Percentiles rank a stretch among this genome's conserved stretches.
These are phyloP conservation scores for Macrophya alboannulata DNA, from an alignment of 2,888 invertebrate genomes.

Conservation along the genomic window DNA sequence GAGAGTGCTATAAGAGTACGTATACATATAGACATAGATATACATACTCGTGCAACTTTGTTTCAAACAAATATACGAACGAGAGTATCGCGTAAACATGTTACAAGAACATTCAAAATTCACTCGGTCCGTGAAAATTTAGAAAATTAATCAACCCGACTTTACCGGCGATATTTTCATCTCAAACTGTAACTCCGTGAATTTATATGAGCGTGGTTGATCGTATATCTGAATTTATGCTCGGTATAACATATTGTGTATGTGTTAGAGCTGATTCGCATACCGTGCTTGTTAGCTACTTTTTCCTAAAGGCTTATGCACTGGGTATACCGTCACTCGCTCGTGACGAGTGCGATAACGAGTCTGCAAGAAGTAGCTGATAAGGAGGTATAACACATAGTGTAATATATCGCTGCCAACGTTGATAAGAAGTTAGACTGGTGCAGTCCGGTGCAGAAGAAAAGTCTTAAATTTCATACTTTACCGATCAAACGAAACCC, in stretches of 20 bases:
- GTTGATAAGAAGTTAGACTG: constrained; percentile 32
- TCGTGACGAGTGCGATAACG: constrained; percentile 51
- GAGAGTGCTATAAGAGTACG: constrained; percentile 31
- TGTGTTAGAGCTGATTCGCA: neutral
- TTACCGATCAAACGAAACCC: constrained; percentile 42
- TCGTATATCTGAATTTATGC: neutral
- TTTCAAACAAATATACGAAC: neutral
- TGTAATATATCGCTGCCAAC: constrained; percentile 24
- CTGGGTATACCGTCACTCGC: constrained; percentile 23
- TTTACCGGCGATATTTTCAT: neutral
- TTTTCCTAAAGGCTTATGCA: neutral
- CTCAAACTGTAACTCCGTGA: neutral
- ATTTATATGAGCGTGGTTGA: neutral
- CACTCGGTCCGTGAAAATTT: neutral
- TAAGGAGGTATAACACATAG: constrained; percentile 26
- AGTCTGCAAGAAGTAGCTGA: constrained; percentile 33
- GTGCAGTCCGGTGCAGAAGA: constrained; percentile 1
- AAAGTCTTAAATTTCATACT: constrained; percentile 44
- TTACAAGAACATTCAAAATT: neutral
- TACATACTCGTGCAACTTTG: neutral
- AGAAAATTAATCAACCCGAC: neutral
- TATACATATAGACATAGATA: neutral
- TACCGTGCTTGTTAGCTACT: constrained; percentile 36
- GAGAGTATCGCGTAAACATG: neutral
- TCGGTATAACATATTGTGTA: neutral